A percentile compares a stretch with the other conserved stretches of the same genome.
phyloP scores from a whole-genome alignment of 2,113 vertebrate species.

The Climacteris rufus region DNA sequence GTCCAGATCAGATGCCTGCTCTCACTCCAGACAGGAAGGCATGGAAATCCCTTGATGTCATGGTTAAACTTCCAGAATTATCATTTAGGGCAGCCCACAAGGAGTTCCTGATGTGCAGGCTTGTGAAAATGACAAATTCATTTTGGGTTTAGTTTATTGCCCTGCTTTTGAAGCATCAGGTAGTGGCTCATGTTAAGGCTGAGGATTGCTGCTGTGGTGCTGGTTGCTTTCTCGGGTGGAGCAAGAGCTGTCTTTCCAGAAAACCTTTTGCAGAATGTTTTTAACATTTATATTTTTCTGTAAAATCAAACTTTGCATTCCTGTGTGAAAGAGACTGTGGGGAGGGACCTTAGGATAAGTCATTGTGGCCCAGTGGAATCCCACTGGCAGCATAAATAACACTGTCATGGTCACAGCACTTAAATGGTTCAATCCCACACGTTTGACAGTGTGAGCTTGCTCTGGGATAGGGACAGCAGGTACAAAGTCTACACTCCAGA shows the following conservation, averaged over 20 bases:
- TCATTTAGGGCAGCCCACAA: neutral
- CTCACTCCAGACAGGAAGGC: neutral
- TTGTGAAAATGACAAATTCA: neutral
- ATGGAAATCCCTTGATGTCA: neutral
- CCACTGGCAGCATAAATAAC: neutral
- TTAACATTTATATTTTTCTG: neutral
- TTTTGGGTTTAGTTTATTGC: neutral
- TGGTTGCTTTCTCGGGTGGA: neutral
- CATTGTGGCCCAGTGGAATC: neutral
- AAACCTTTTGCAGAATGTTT: neutral
- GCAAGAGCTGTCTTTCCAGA: neutral
- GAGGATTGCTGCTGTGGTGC: neutral
- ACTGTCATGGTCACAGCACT: too few relatives aligned
- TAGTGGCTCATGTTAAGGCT: fast-evolving
- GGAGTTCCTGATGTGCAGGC: neutral
- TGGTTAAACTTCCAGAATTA: neutral
- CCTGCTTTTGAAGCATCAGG: neutral
- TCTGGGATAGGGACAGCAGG: neutral
- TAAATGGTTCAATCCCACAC: too few relatives aligned
- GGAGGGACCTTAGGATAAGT: neutral
- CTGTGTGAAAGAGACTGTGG: neutral
- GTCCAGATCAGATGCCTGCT: neutral
- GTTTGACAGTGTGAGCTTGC: neutral
- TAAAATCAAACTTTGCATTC: neutral
- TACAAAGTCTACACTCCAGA: neutral